These are phyloP conservation scores for Uria lomvia DNA, from an alignment of 2,113 vertebrate species.

Conservation along the genomic window DNA sequence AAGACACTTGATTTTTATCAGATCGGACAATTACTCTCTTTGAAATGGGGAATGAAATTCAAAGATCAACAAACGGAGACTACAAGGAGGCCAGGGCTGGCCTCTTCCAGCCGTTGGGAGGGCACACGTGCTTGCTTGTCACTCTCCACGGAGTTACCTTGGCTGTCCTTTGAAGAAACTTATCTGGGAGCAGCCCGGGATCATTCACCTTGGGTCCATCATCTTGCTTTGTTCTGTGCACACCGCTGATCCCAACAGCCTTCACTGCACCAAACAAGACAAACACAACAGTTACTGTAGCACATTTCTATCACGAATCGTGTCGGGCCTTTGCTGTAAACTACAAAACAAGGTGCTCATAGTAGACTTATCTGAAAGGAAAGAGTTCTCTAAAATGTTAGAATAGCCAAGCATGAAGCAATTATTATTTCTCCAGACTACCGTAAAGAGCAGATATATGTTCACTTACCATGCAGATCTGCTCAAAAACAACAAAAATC, in stretches of 20 bases:
- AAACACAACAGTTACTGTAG: background rate
- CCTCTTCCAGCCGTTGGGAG: background rate
- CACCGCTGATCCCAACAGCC: background rate
- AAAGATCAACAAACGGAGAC: conserved; percentile 17
- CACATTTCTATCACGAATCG: background rate
- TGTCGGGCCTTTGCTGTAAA: background rate
- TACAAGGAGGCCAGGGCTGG: background rate
- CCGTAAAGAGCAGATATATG: background rate
- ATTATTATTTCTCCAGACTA: background rate
- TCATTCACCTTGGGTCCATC: conserved; percentile 35
- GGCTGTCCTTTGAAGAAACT: conserved; percentile 84
- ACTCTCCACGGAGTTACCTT: conserved; percentile 74
- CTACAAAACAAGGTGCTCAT: background rate
- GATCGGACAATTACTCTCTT: background rate
- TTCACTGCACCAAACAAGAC: conserved; percentile 20
- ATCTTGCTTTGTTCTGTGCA: conserved; percentile 41
- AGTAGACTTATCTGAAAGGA: background rate
- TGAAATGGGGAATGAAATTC: background rate
- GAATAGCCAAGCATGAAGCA: background rate
- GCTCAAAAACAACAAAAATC: conserved; percentile 47
- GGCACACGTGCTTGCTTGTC: accelerated
- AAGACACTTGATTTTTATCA: conserved; percentile 37
- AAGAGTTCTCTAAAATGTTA: background rate
- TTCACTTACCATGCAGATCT: conserved; percentile 38
- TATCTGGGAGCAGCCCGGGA: conserved; percentile 67